Percentiles rank a stretch among this genome's conserved stretches.
These are phyloP conservation scores for Cephus rjabovi DNA, from an alignment of 2,888 invertebrate species.

Conservation along the genomic window DNA sequence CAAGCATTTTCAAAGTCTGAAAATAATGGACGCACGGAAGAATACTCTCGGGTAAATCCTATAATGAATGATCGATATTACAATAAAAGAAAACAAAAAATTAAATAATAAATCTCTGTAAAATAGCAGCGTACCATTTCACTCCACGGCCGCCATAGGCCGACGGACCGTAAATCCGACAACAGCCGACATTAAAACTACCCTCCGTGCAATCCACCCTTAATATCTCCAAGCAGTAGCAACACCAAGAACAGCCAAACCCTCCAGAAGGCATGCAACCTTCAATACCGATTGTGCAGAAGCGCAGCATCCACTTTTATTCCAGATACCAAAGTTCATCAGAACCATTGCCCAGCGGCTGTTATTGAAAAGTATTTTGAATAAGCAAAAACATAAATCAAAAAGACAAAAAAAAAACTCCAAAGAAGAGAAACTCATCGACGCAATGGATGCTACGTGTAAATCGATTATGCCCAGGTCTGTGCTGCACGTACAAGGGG, in stretches of 20 bases:
- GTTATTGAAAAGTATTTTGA: background rate
- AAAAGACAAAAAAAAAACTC: background rate
- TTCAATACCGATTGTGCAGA: background rate
- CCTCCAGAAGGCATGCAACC: background rate
- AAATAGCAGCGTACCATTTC: background rate
- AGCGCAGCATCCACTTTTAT: background rate
- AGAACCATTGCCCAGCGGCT: background rate
- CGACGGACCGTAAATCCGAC: background rate
- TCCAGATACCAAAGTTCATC: background rate
- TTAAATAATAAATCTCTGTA: background rate
- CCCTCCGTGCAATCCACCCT: background rate
- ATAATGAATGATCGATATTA: background rate
- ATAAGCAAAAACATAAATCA: background rate
- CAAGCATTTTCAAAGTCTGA: background rate
- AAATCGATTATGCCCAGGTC: background rate
- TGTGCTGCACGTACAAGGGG: background rate
- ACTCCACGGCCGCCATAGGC: background rate
- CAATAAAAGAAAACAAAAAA: background rate
- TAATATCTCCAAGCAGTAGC: background rate
- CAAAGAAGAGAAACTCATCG: background rate
- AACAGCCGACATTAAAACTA: constrained; percentile 8
- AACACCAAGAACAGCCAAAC: background rate
- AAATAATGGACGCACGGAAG: background rate
- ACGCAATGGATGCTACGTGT: background rate
- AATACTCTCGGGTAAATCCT: background rate